Evolutionary conservation across 2,113 vertebrate genomes (phyloP), one percentile per base, ranked within the genome.

Genomic region (Triplophysa dalaica): DNA sequence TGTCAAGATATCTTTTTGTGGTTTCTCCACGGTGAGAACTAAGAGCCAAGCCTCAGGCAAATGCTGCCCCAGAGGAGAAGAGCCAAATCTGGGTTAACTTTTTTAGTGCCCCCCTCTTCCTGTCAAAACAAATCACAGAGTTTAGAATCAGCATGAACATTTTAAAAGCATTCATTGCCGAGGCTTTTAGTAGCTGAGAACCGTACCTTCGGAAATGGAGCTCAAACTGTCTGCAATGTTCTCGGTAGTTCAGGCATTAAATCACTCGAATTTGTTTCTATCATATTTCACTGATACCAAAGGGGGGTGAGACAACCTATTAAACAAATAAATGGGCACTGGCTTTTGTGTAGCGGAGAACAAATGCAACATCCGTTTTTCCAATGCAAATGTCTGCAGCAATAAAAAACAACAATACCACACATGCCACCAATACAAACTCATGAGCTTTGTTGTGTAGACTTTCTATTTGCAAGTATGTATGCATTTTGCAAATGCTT

Each of bases 261-360:
- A 65, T 74, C 70, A 41, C 9, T 45, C 19, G 16, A 33, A 74
- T 56, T 33, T 10, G 61, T 26, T 68, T 33, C 13, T 60, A 58
- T 67, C 38, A 67, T 48, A 66, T 58, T 74, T 80, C 62, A 72
- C 58, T 50, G 41, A 63, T 19, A 75, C 17, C 22, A 62, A 43
- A 48, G 22, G 12, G n/a, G 24, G 16, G 56, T 38, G 61, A 61
- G 64, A 52, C 68, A 65, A 50, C 48, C 69, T 73, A 80, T 65
- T 80, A 65, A 73, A 65, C 78, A 80, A 16, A 79, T 56, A n/a
- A 64, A 48, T 52, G 38, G 61, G 69, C 60, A 52, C 14, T 79
- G 12, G 54, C 43, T 64, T 79, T 26, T 79, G 38, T 64, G 22
- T 79, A 12, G 16, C 33, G 45, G 65, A 29, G 21, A 69, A 43